Evolutionary conservation across 2,888 invertebrate genomes (phyloP).

Genomic region (Nebria salina): DNA sequence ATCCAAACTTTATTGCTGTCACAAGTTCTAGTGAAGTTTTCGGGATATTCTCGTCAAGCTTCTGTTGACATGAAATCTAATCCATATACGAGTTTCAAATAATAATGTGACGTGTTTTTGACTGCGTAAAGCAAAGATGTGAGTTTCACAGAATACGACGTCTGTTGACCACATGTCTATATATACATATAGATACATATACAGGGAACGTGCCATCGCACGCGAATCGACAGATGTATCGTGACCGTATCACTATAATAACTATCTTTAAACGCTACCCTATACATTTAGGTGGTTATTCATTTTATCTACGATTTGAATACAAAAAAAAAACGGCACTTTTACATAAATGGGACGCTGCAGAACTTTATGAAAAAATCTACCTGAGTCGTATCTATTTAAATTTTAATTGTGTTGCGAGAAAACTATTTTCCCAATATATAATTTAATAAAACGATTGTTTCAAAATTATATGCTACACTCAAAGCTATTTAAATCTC

Average conservation of each 20-base stretch:
- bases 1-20: neutral
- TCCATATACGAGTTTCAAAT: neutral
- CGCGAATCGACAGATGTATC: constrained; percentile 1
- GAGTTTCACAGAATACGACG: neutral
- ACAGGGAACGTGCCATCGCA: neutral
- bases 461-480: too few species aligned
- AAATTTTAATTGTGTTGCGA: too few species aligned
- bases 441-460: too few species aligned
- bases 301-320: neutral
- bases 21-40: neutral
- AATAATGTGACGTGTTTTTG: neutral
- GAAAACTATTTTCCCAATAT: too few species aligned
- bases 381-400: neutral
- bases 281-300: neutral
- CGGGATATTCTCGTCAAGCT: neutral
- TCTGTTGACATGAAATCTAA: neutral
- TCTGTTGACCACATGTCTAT: neutral
- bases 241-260: neutral
- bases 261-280: neutral
- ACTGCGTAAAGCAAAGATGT: neutral
- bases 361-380: neutral
- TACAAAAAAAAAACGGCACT: neutral
- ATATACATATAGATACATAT: neutral
- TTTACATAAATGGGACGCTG: neutral
- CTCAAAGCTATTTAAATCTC: too few species aligned